phyloP scores from a whole-genome alignment of 2,113 vertebrate species.

The Elephantulus edwardii region DNA sequence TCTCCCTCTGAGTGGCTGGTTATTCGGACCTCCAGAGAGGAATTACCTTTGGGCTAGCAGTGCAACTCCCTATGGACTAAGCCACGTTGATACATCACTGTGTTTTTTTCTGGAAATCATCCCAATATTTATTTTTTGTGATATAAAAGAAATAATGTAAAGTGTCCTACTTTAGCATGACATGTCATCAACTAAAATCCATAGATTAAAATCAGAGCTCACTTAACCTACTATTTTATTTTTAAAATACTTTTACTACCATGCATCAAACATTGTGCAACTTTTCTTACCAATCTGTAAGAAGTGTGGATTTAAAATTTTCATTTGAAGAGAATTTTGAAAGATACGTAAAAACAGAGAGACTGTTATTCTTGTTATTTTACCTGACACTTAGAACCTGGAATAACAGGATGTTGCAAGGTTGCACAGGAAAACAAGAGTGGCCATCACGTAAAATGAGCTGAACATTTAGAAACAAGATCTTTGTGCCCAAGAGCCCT shows the following conservation, averaged over 20 bases:
- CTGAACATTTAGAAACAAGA: not conserved
- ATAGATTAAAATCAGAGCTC: not conserved
- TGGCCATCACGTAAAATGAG: not conserved
- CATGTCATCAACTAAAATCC: not conserved
- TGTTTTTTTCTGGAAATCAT: not conserved
- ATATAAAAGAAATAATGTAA: not conserved
- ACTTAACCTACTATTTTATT: not conserved
- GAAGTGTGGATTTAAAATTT: not conserved
- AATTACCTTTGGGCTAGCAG: no score
- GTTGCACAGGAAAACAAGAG: not conserved
- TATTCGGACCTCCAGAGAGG: no score
- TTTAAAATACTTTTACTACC: not conserved
- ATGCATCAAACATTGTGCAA: not conserved
- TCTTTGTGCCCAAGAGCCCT: no score
- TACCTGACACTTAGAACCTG: not conserved
- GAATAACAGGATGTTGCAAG: not conserved
- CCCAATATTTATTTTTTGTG: not conserved
- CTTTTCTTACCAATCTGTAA: not conserved
- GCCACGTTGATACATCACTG: not conserved
- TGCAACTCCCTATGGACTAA: no score
- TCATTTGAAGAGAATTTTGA: not conserved
- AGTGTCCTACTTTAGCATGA: not conserved
- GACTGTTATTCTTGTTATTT: no score
- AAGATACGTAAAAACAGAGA: not conserved
- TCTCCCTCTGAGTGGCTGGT: no score